phyloP scores from a whole-genome alignment of 2,797 vertebrate genomes.

The Pseudochirops corinnae region DNA sequence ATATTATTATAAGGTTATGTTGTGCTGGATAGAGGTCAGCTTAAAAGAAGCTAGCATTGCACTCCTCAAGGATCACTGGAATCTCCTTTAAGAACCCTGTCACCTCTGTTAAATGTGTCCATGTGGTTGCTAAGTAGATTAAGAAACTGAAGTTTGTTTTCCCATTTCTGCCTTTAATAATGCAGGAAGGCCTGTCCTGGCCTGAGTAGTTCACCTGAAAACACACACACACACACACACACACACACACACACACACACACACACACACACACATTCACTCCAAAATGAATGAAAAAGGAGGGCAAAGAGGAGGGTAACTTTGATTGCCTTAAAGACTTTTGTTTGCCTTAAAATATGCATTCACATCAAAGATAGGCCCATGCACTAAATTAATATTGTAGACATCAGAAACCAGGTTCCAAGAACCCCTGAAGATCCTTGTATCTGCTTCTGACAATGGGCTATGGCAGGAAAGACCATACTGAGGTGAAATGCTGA shows the following conservation, averaged over 20 bases:
- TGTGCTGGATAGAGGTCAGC: slow-evolving; percentile 35
- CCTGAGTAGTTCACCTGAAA: slow-evolving; percentile 39
- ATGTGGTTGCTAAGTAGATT: slow-evolving; percentile 72
- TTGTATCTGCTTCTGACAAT: background rate
- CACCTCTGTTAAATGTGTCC: slow-evolving; percentile 9
- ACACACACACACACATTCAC: background rate
- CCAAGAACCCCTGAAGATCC: background rate
- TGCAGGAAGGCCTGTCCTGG: slow-evolving; percentile 4
- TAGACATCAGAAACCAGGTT: slow-evolving; percentile 18
- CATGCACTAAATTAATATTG: background rate
- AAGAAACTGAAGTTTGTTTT: slow-evolving; percentile 59
- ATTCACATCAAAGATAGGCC: slow-evolving; percentile 7
- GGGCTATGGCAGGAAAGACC: background rate
- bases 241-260: slow-evolving; percentile 47
- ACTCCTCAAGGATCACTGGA: slow-evolving; percentile 1
- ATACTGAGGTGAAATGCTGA: background rate
- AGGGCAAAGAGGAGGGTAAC: background rate
- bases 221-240: slow-evolving; percentile 36
- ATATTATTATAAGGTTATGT: slow-evolving; percentile 49
- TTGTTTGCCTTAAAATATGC: slow-evolving; percentile 23
- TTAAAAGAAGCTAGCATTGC: background rate
- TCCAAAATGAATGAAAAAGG: slow-evolving; percentile 23
- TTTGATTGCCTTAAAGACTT: background rate
- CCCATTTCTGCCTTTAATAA: slow-evolving; percentile 70
- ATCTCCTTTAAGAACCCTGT: slow-evolving; percentile 58